These are phyloP conservation scores for Pimephales promelas DNA, from an alignment of 2,113 vertebrate genomes.

Conservation along the genomic window DNA sequence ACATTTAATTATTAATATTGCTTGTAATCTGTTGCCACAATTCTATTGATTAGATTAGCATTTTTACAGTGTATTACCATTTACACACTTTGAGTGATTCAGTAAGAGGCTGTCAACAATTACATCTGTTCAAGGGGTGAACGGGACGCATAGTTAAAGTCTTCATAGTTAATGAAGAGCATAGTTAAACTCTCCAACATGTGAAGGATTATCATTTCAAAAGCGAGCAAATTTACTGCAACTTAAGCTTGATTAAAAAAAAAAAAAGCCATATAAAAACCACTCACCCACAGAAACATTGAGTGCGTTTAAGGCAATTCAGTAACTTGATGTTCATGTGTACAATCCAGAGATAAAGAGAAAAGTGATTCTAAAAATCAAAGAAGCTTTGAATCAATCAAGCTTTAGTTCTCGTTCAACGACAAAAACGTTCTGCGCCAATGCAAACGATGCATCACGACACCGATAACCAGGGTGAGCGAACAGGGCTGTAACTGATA, in stretches of 20 bases:
- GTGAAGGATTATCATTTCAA: background rate
- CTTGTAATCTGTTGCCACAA: too few relatives aligned
- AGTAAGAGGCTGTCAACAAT: background rate
- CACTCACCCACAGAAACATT: slow-evolving; percentile 36
- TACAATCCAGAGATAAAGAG: slow-evolving; percentile 23
- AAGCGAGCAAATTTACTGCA: slow-evolving; percentile 10
- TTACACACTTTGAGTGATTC: background rate
- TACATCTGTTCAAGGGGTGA: background rate
- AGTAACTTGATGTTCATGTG: slow-evolving; percentile 13
- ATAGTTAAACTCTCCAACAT: background rate
- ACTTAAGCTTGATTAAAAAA: slow-evolving; percentile 40
- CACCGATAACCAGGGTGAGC: slow-evolving; percentile 31
- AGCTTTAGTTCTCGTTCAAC: slow-evolving; percentile 10
- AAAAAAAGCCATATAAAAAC: background rate
- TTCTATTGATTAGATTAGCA: too few relatives aligned
- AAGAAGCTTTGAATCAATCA: slow-evolving; percentile 35
- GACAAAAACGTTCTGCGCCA: slow-evolving; percentile 47
- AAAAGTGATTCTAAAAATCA: slow-evolving; percentile 18
- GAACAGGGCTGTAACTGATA: slow-evolving; percentile 36
- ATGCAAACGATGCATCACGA: slow-evolving; percentile 30
- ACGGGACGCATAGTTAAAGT: background rate
- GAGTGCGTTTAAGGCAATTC: slow-evolving; percentile 46
- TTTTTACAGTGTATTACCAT: too few relatives aligned
- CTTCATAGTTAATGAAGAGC: too few relatives aligned
- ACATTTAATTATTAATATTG: too few relatives aligned